Evolutionary conservation across 2,888 invertebrate genomes (phyloP).

Genomic region (Argyra leucocephala): DNA sequence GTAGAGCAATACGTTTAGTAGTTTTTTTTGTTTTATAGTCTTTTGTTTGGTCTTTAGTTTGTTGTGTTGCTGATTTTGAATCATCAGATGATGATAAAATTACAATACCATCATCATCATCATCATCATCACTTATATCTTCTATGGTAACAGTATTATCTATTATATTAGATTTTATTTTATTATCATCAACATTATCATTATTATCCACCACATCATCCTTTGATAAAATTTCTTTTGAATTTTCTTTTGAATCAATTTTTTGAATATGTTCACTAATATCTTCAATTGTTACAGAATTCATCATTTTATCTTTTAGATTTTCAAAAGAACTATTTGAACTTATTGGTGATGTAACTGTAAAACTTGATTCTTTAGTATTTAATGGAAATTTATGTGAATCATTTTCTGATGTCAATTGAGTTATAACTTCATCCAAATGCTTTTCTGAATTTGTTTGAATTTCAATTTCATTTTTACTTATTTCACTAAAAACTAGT

Average conservation of each 20-base stretch:
- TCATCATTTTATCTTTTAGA: neutral
- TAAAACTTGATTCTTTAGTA: neutral
- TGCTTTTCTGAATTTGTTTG: neutral
- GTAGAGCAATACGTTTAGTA: slow-evolving; percentile 48
- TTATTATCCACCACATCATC: no score
- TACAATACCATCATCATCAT: neutral
- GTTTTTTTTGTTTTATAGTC: slow-evolving; percentile 43
- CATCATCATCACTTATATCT: neutral
- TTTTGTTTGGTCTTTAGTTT: neutral
- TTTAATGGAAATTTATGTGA: neutral
- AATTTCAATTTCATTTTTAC: neutral
- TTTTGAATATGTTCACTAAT: neutral
- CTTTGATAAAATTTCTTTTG: no score
- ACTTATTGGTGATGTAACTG: neutral
- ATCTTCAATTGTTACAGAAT: neutral
- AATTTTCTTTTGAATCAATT: no score
- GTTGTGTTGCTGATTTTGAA: neutral
- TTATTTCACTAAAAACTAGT: neutral
- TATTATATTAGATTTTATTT: neutral
- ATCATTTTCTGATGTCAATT: neutral
- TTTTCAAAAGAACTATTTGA: neutral
- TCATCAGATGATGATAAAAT: neutral
- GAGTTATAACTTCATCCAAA: neutral
- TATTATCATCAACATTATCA: no score
- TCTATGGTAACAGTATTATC: neutral